phyloP scores from a whole-genome alignment of 2,113 vertebrate genomes.

The Boleophthalmus pectinirostris region DNA sequence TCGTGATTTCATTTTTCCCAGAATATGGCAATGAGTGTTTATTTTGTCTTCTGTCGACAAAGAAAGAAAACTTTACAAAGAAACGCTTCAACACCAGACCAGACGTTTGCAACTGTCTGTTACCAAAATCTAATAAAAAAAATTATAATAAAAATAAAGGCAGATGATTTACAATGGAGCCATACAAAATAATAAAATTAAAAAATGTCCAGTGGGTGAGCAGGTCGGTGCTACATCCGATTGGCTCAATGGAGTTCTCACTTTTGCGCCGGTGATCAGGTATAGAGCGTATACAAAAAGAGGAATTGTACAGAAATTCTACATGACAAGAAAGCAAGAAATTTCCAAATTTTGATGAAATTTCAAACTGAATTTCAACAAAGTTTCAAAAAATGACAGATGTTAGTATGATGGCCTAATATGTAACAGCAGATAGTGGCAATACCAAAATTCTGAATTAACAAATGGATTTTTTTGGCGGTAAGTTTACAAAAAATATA shows the following conservation, averaged over 20 bases:
- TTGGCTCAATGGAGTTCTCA: conserved; percentile 24
- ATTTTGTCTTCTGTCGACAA: conserved; percentile 50
- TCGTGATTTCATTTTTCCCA: conserved; percentile 34
- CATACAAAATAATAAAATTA: conserved; percentile 2
- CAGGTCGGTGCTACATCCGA: conserved; percentile 31
- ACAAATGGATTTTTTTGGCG: too few species aligned
- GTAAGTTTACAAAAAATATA: neutral
- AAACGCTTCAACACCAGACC: conserved; percentile 47
- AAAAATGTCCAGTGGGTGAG: conserved; percentile 24
- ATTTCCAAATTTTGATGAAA: neutral
- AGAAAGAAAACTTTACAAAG: conserved; percentile 55
- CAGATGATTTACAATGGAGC: conserved; percentile 27
- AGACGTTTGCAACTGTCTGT: conserved; percentile 35
- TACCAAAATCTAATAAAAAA: conserved; percentile 4
- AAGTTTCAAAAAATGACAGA: too few species aligned
- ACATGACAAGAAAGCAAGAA: neutral
- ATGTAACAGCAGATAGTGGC: neutral
- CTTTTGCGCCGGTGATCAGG: conserved; percentile 1
- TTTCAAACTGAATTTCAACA: too few species aligned
- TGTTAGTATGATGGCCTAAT: too few species aligned
- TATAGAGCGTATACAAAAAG: neutral
- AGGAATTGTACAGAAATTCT: neutral
- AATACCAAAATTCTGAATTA: neutral
- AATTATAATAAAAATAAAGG: conserved; percentile 14
- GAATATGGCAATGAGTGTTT: conserved; percentile 67